Base-by-base conservation (phyloP, 2,797 vertebrate species). In the Sebastes nivosus region DNA sequence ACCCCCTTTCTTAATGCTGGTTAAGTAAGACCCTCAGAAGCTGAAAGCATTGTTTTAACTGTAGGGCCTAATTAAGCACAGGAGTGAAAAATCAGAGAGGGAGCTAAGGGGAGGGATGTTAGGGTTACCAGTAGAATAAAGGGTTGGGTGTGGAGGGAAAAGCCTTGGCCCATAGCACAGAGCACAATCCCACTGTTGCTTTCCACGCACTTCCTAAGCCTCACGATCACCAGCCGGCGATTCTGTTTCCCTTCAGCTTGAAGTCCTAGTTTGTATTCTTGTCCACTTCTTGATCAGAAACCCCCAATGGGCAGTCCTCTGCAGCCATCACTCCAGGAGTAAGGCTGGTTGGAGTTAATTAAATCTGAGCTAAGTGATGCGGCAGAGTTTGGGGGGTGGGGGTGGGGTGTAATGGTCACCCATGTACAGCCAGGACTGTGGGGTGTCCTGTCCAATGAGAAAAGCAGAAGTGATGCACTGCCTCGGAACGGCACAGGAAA, bases 271-370 rank as follows among this genome's bases (percentile, higher is more conserved):
- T 90, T 85, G 80, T 80, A 88, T 89, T 88, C 82, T 34, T 59
- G 65, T 85, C 85, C 61, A 32, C 59, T 74, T 34, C 79, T 72
- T 81, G 83, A 90, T 92, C 84, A 81, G 79, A 81, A 85, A 71
- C 38, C 83, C 84, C 72, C 84, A 14, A 8, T 59, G 82, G 91
- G 61, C 60, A 68, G 32, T 68, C 32, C 72, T 84, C 81, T 75
- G 85, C 72, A 65, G 80, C 79, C 87, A 67, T 87, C 89, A 84
- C 82, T 83, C 72, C 38, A 59, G 68, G 74, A 85, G 50, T 38
- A 72, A 72, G 84, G 91, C 87, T 84, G 82, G 77, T 88, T 85
- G 85, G 89, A 93, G 83, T 91, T 94, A 92, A 95, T 94, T 94
- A 94, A 92, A 93, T 90, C 75, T 75, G 87, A 89, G 89, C 70